Evolutionary conservation across 2,797 vertebrate genomes (phyloP), one percentile per base, ranked within the genome.

Genomic region (Ceyx erithaca): DNA sequence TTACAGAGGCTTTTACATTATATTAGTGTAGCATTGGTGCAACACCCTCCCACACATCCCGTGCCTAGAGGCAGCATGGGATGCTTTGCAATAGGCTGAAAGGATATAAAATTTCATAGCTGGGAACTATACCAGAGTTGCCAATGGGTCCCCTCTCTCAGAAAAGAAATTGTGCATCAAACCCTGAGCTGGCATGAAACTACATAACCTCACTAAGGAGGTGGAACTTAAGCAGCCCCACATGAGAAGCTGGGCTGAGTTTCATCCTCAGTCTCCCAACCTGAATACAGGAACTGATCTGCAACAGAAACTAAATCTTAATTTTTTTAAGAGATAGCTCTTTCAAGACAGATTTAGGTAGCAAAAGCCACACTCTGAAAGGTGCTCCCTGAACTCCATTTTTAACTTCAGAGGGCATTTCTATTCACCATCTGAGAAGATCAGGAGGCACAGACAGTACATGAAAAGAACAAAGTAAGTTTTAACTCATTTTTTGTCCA

Each of bases 141-240:
- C 37, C 70, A 57, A 40, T 77, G 19, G 20, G 4, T 35, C 14
- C 26, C 4, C 28, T n/a, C 33, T 33, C 48, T 37, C 21, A 8
- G 52, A 37, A 89, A 57, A 46, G 14, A 22, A 70, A 30, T 9
- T 3, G 5, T 35, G 37, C 51, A 35, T 51, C 48, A 57, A 45
- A 5, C 16, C 13, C 25, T 1, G 0, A 52, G 57, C 57, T 63
- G 48, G 40, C 57, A 35, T 2, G 1, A 41, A 81, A 25, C 43
- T 8, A 13, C 5, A 1, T 1, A 12, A 41, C 16, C 61, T 26
- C 64, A 6, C 6, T 2, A 4, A 19, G 26, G 33, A 51, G 15
- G 41, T 0, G 2, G 76, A 51, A 46, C 4, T 10, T 10, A 3
- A 45, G 70, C 59, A 75, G 43, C 28, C 30, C 30, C 21, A 21